Conservation (phyloP, 2,113 vertebrate species). For the Sigmodon hispidus region DNA sequence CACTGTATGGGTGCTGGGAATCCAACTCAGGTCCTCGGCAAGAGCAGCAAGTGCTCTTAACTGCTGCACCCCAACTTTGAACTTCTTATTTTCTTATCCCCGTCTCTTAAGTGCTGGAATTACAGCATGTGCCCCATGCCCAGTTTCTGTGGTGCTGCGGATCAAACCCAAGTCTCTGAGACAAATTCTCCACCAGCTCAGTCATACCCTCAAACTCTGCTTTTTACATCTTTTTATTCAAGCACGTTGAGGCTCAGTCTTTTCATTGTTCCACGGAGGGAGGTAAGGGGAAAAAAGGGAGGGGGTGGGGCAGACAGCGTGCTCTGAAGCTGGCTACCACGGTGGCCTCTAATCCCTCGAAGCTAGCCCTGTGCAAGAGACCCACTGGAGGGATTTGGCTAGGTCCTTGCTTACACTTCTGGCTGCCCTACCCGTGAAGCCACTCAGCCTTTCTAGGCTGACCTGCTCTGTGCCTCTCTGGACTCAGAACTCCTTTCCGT, state of each 20-base stretch:
- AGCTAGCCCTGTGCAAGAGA: neutral
- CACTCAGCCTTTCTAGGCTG: neutral
- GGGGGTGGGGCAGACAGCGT: accelerated
- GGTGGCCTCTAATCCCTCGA: too few species aligned
- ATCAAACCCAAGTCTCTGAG: neutral
- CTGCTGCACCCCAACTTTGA: neutral
- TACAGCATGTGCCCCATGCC: neutral
- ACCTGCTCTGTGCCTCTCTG: neutral
- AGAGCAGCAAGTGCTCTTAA: neutral
- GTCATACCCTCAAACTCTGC: too few species aligned
- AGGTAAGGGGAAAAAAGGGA: neutral
- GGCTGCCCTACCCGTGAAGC: neutral
- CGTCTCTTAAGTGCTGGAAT: neutral
- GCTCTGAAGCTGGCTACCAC: neutral
- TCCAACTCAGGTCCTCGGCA: neutral
- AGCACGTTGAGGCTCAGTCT: neutral
- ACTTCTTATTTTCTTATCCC: neutral
- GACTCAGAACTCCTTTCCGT: neutral
- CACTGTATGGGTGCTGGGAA: neutral
- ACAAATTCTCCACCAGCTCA: too few species aligned
- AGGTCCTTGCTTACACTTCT: neutral
- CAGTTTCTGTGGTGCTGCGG: neutral
- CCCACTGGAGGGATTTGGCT: neutral
- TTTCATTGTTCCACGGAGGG: neutral
- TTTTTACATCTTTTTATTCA: neutral